Base-by-base conservation (phyloP, 2,113 vertebrate genomes). In the Lampris incognitus region DNA sequence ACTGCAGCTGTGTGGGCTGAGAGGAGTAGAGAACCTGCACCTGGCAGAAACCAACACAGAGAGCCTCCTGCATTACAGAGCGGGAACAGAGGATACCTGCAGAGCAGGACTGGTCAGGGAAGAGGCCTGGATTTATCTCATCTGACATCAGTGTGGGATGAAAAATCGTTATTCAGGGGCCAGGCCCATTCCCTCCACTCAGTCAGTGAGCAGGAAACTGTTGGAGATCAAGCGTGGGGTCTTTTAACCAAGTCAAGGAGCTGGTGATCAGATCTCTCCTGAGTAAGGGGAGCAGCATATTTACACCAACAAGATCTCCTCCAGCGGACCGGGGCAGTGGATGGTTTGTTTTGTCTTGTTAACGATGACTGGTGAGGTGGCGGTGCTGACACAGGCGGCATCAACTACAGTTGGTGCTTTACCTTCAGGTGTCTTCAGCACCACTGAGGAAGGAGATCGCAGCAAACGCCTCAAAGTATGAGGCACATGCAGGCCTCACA, bases 1-100 rank as follows among this genome's bases (percentile, higher is more conserved):
- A 95, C 84, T 98, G 97, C 87, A 95, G 93, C 80, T 98, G 97
- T 76, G 88, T 97, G 48, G 95, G 95, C 66, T 98, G 94, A 97
- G 9, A 9, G 3, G 2, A 40, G 40, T 54, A 49, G 48, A 11
- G 0, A 54, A 11, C 44, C 9, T 58, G 13, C 44, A 37, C 69
- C 44, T 55, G 69, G 9, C 42, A 51, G 7, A 56, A 57, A 51
- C 36, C 56, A 61, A 61, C 58, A 48, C 24, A 55, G 56, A 55
- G 9, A 55, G 60, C 66, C 67, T 85, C 60, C 55, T 10, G 67
- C 57, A 46, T 57, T 42, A 58, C 66, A 74, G 42, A 46, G 76
- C 48, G n/a, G 41, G 24, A 65, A 66, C 56, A 66, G 2, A 1
- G 9, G 0, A 70, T 56, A 55, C 58, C 67, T 13, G 24, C 6